Percentiles rank a stretch among this genome's conserved stretches.
Evolutionary conservation across 2,797 vertebrate species (phyloP).

Genomic region (Diglossa cyanea): DNA sequence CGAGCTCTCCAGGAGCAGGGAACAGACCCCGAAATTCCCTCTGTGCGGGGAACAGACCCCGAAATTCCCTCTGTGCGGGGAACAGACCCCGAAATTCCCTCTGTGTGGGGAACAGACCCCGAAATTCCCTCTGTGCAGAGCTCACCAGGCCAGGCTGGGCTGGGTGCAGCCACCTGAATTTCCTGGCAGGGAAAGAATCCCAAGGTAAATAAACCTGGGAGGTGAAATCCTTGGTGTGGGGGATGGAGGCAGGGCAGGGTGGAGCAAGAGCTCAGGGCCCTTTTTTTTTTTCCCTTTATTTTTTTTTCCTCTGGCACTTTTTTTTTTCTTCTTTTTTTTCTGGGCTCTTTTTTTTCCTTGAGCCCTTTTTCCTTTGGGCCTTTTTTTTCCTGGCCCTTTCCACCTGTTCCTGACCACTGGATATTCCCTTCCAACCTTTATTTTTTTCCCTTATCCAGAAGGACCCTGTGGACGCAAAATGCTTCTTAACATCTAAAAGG

Average conservation of each 20-base stretch:
- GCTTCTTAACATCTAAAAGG: neutral
- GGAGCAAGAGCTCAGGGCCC: neutral
- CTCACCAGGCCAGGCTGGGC: neutral
- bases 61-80: no score
- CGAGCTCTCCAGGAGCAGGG: neutral
- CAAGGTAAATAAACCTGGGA: neutral
- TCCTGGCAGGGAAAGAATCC: neutral
- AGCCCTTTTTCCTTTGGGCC: neutral
- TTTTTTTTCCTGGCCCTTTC: neutral
- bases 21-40: no score
- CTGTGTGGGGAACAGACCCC: no score
- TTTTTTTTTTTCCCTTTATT: neutral
- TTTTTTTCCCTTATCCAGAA: neutral
- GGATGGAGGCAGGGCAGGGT: neutral
- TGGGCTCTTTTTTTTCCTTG: neutral
- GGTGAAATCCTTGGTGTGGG: neutral
- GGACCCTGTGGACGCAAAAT: fast-evolving
- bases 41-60: no score
- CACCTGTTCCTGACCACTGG: no score
- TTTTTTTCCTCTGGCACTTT: neutral
- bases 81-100: no score
- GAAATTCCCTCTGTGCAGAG: no score
- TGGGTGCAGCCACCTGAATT: neutral
- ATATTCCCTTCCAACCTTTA: neutral
- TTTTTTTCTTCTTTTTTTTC: neutral